phyloP scores from a whole-genome alignment of 1,140 invertebrate species.

The Proctacanthus coquilletti region DNA sequence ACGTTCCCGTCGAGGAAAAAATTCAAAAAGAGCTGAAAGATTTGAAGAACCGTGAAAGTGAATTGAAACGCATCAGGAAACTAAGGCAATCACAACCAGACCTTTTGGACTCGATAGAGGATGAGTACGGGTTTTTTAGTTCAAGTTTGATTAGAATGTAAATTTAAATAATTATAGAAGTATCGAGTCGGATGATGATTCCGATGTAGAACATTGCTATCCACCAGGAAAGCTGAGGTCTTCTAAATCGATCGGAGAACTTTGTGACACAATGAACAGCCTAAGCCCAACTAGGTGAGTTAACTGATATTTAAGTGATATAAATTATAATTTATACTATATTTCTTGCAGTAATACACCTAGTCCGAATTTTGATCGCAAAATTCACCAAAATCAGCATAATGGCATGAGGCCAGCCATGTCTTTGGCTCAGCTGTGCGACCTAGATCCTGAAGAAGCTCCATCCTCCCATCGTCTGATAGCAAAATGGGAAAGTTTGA shows the following conservation, averaged over 20 bases:
- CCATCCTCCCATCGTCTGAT: slow-evolving; percentile 41
- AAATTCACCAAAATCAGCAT: neutral
- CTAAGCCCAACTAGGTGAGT: slow-evolving; percentile 28
- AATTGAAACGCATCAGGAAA: slow-evolving; percentile 44
- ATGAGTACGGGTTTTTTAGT: slow-evolving; percentile 15
- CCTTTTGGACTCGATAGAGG: slow-evolving; percentile 32
- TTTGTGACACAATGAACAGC: slow-evolving; percentile 33
- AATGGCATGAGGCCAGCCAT: slow-evolving; percentile 36
- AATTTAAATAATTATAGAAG: slow-evolving; percentile 6
- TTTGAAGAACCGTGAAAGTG: slow-evolving; percentile 55
- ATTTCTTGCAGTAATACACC: slow-evolving; percentile 7
- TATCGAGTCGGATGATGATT: slow-evolving; percentile 33
- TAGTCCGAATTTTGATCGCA: slow-evolving; percentile 10
- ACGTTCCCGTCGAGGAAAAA: slow-evolving; percentile 56
- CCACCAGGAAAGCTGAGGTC: slow-evolving; percentile 36
- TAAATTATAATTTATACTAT: too few relatives aligned
- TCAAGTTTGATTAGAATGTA: neutral
- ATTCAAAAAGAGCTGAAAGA: slow-evolving; percentile 61
- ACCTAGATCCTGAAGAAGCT: slow-evolving; percentile 36
- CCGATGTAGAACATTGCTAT: slow-evolving; percentile 39
- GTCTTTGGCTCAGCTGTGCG: slow-evolving; percentile 39
- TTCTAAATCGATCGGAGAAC: slow-evolving; percentile 39
- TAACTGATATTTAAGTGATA: too few relatives aligned
- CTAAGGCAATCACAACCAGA: slow-evolving; percentile 31
- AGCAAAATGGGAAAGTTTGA: slow-evolving; percentile 42